Base-by-base conservation (phyloP, 2,797 vertebrate genomes). In the Glyptemys insculpta region DNA sequence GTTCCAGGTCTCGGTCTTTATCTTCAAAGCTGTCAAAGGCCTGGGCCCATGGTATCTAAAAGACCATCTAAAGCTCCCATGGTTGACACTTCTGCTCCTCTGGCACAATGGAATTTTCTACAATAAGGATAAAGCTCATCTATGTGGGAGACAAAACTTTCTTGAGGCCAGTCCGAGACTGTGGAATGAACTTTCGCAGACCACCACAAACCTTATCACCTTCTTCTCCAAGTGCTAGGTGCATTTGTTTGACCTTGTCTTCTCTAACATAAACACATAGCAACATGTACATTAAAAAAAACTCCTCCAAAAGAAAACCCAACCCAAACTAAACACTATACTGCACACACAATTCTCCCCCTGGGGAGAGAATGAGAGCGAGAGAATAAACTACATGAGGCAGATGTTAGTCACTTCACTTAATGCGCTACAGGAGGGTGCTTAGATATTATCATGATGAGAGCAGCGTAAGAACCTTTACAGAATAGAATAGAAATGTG, bases 341-440 rank as follows among this genome's bases (percentile, higher is more conserved):
- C 0, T 0, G 47, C 25, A 44, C 15, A 79, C 12, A 84, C 29
- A 81, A 81, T 29, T 87, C 57, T 52, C 16, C 8, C 4, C 25
- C 79, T 31, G 1, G 23, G 44, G 0, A 1, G 19, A 68, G 52
- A 4, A 79, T 65, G 11, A 80, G 14, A 53, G 1, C 4, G 5
- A 86, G 95, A 94, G 44, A 78, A 78, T 78, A 78, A 78, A 78
- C 44, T 29, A 49, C 15, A 83, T 6, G 86, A 0, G 0, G 25
- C 41, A 83, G n/a, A 92, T 78, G 5, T 89, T 81, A 92, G 52
- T 86, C 56, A 83, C 3, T 3, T 78, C 78, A 87, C 91, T 90
- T 81, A 50, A 25, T 68, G 88, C 12, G 53, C 50, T 89, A 5
- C 29, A 37, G n/a, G 29, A 92, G 8, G 1, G 57, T 8, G 91